Base-by-base conservation (phyloP, 2,888 invertebrate genomes). In the Cheilosia grossa region DNA sequence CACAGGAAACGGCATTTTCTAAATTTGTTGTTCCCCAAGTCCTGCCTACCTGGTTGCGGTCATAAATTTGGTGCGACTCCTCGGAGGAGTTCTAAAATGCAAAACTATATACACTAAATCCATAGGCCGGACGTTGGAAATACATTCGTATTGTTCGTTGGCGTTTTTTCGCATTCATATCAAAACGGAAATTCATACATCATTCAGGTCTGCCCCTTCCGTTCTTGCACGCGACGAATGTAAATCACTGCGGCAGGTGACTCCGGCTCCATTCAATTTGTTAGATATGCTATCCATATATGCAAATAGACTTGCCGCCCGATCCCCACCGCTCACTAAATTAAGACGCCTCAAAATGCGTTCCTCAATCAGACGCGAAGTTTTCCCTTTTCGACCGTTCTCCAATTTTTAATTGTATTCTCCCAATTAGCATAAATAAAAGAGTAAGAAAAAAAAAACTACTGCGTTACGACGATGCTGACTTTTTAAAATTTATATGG, bases 221-320 rank as follows among this genome's bases (percentile, higher is more conserved):
- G 72, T 30, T 59, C 40, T 17, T 59, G 24, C n/a, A 70, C 49
- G 58, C 49, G 58, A 70, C 49, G 37, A 64, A 70, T 70, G 59
- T 49, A 49, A 70, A 70, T 70, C 17, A 44, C 42, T 2, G 7
- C 27, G 44, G 17, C 49, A 53, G 7, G 21, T 15, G 27, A 21
- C 51, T 51, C 24, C 4, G 37, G 9, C 33, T 33, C 1, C 33
- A 37, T 37, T 37, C 1, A 37, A 37, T 37, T 37, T 37, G 37
- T 37, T 37, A 37, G 13, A 37, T 37, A 37, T 37, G 13, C 37
- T 37, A 37, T 37, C 3, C 37, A 37, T 37, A 13, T 13, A 37
- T 37, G 5, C 19, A 47, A 47, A 17, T 47, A 9, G 47, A 9
- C 0, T 9, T 19, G 17, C 17, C 19, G 7, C 2, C 47, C 9